These are phyloP conservation scores for Melanotaenia nigrans DNA, from an alignment of 2,797 vertebrate genomes.

Conservation along the genomic window DNA sequence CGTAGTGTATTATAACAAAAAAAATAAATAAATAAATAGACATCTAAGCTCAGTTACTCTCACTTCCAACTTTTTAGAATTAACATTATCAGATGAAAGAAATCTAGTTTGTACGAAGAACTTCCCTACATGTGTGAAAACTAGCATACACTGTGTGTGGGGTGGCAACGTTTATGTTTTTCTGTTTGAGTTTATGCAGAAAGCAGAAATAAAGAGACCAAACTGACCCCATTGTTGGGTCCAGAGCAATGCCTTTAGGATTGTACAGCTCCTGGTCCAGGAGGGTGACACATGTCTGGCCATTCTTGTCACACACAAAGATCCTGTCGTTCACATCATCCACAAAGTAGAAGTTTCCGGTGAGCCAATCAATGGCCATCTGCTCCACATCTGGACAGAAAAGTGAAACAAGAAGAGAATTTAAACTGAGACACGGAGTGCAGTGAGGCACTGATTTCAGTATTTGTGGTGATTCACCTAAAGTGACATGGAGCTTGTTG, in stretches of 20 bases:
- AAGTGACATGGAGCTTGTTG: constrained; percentile 1
- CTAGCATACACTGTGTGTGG: background rate
- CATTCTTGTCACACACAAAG: constrained; percentile 94
- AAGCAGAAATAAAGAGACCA: background rate
- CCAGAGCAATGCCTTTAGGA: constrained; percentile 95
- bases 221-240: constrained; percentile 94
- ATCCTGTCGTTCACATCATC: constrained; percentile 96
- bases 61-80: constrained; percentile 23
- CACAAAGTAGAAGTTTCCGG: constrained; percentile 98
- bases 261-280: constrained; percentile 96
- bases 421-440: constrained; percentile 10
- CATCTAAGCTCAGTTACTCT: constrained; percentile 64
- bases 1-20: constrained; percentile 15
- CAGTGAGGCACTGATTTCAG: constrained; percentile 11
- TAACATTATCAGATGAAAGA: constrained; percentile 35
- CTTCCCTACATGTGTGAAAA: background rate
- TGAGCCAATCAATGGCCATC: constrained; percentile 98
- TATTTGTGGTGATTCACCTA: background rate
- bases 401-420: constrained; percentile 2
- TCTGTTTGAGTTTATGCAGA: background rate
- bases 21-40: constrained; percentile 19
- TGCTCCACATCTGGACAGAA: constrained; percentile 91
- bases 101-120: background rate
- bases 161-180: background rate
- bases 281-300: constrained; percentile 93